Percentiles rank a stretch among this genome's conserved stretches.
These are phyloP conservation scores for Netelia melanura DNA, from an alignment of 2,888 invertebrate genomes.

Conservation along the genomic window DNA sequence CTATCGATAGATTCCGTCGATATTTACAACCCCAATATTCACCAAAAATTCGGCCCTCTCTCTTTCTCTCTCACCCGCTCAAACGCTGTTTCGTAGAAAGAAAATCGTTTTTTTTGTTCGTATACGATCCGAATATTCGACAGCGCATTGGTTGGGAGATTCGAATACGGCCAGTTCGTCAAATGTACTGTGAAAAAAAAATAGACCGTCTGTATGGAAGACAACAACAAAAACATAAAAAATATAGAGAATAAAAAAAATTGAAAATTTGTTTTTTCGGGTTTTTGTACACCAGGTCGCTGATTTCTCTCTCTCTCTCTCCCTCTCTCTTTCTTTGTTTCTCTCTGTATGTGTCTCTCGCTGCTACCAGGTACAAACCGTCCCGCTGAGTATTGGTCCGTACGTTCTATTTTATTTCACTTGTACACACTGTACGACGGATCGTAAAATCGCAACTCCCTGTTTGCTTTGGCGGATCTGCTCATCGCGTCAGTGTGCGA, in stretches of 20 bases:
- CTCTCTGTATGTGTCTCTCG: background rate
- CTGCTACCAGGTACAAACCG: constrained; percentile 36
- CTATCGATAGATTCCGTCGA: too few species aligned
- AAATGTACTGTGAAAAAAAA: constrained; percentile 9
- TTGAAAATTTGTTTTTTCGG: constrained; percentile 41
- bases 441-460: constrained; percentile 57
- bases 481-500: constrained; percentile 21
- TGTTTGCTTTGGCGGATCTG: constrained; percentile 56
- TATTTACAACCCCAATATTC: constrained; percentile 5
- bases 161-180: constrained; percentile 39
- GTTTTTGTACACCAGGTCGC: constrained; percentile 13
- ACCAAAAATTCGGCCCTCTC: background rate
- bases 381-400: constrained; percentile 44
- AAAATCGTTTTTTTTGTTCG: background rate
- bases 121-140: background rate
- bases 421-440: constrained; percentile 39
- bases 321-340: background rate
- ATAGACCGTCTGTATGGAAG: constrained; percentile 6
- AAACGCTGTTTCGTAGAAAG: background rate
- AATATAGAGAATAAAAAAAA: constrained; percentile 22
- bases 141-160: constrained; percentile 4
- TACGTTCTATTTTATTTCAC: constrained; percentile 50
- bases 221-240: constrained; percentile 13
- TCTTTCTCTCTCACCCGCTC: background rate
- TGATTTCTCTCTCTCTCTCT: constrained; percentile 35